Evolutionary conservation across 1,140 invertebrate species (phyloP), one percentile per base, ranked within the genome.

Genomic region (Nomia melanderi): DNA sequence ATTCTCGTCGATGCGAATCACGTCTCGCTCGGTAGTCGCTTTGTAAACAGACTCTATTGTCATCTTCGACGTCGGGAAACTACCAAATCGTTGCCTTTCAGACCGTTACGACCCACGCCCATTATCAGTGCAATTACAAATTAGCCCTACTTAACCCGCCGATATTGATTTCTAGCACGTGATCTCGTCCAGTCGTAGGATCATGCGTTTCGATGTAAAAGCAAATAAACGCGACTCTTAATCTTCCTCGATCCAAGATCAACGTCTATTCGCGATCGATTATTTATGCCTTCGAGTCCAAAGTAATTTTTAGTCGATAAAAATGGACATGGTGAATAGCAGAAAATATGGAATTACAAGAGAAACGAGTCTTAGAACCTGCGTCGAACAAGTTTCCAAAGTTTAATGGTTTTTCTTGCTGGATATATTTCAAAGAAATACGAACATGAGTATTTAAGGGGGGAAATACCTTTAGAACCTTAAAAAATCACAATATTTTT

Each of bases 141-240:
- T 87, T 84, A 76, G 82, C 78, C 84, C 78, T 79, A 77, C 69
- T 87, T 86, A 84, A 87, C 82, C 75, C 64, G 47, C 54, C 41
- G 36, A 69, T 80, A 75, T 80, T 50, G 70, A 81, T 77, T 74
- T 66, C 62, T 73, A 63, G 44, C 79, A 64, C 59, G 64, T 60
- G 64, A 70, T 63, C 65, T 54, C 53, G 53, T 41, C 78, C 67
- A 69, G 53, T 47, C 50, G 41, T 62, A 36, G 56, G 29, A 62
- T 25, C 20, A 23, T 27, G 17, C 60, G 50, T 74, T 65, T 74
- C 50, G 36, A 56, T 65, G 8, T 2, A 56, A 54, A n/a, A 41
- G 17, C 23, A 64, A n/a, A 11, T 2, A 20, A 65, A 27, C 20
- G 41, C 17, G 27, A n/a, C 29, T 27, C 20, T 23, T 20, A 6